These are phyloP conservation scores for Ecdyonurus torrentis DNA, from an alignment of 2,888 invertebrate species.

Conservation along the genomic window DNA sequence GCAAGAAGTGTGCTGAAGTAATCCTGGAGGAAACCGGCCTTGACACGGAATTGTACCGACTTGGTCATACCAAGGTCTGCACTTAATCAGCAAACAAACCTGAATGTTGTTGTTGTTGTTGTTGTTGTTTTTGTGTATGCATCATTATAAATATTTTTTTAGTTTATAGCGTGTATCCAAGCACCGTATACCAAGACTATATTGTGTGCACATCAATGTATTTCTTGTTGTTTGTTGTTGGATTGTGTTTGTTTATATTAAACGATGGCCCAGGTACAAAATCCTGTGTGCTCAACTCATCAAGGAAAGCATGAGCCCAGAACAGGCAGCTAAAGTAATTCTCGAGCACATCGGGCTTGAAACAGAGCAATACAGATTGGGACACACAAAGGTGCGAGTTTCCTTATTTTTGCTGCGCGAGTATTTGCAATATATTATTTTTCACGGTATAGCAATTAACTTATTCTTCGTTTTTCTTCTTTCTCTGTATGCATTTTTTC, in stretches of 20 bases:
- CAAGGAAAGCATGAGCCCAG: constrained; percentile 51
- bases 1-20: constrained; percentile 65
- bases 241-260: too few relatives aligned
- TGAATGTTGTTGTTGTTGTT: constrained; percentile 7
- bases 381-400: constrained; percentile 82
- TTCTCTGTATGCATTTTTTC: background rate
- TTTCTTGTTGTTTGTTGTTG: too few relatives aligned
- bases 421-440: too few relatives aligned
- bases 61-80: constrained; percentile 92
- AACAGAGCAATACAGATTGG: constrained; percentile 84
- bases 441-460: too few relatives aligned
- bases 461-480: background rate
- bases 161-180: constrained; percentile 11
- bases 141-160: constrained; percentile 14
- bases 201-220: constrained; percentile 12
- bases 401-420: too few relatives aligned
- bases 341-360: constrained; percentile 72
- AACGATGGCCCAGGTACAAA: constrained; percentile 98
- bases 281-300: constrained; percentile 91
- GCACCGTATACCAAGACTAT: constrained; percentile 5
- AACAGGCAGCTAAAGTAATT: constrained; percentile 54
- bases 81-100: constrained; percentile 8
- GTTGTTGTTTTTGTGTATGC: constrained; percentile 11
- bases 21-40: constrained; percentile 72
- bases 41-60: constrained; percentile 82